Evolutionary conservation across 2,113 vertebrate genomes (phyloP).

Genomic region (Myrmecophaga tridactyla): DNA sequence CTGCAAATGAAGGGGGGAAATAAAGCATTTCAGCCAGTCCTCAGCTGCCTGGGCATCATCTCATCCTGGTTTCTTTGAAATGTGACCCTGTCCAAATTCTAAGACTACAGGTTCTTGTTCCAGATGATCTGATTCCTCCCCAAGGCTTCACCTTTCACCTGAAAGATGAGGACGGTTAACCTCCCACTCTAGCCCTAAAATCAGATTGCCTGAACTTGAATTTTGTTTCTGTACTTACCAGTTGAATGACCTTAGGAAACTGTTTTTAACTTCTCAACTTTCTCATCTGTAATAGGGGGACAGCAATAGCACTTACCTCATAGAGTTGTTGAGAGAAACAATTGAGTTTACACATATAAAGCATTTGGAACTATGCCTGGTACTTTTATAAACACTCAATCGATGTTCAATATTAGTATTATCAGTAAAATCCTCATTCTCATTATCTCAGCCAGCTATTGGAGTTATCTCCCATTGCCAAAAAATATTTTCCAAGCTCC

Average conservation of each 20-base stretch:
- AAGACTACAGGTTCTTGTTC: not conserved
- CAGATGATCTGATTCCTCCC: not conserved
- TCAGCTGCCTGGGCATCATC: not conserved
- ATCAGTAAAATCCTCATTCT: not conserved
- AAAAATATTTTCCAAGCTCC: not conserved
- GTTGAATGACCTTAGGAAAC: not conserved
- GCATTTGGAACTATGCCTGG: not conserved
- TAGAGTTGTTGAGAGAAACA: not conserved
- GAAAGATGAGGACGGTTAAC: not conserved
- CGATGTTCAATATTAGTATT: not conserved
- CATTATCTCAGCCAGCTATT: not conserved
- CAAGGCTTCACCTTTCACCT: not conserved
- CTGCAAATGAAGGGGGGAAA: slow-evolving; percentile 13
- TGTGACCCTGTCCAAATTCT: not conserved
- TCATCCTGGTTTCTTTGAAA: not conserved
- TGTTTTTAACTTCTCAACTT: not conserved
- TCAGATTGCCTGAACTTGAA: not conserved
- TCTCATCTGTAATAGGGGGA: not conserved
- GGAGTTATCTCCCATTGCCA: not conserved
- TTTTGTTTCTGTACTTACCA: not conserved
- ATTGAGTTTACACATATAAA: not conserved
- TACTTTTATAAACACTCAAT: not conserved
- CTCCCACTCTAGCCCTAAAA: not conserved
- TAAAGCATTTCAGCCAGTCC: not conserved
- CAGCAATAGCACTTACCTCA: not conserved